phyloP scores from a whole-genome alignment of 37 sponge, comb jelly and placozoan species.

The Cliona cf. orientalis region DNA sequence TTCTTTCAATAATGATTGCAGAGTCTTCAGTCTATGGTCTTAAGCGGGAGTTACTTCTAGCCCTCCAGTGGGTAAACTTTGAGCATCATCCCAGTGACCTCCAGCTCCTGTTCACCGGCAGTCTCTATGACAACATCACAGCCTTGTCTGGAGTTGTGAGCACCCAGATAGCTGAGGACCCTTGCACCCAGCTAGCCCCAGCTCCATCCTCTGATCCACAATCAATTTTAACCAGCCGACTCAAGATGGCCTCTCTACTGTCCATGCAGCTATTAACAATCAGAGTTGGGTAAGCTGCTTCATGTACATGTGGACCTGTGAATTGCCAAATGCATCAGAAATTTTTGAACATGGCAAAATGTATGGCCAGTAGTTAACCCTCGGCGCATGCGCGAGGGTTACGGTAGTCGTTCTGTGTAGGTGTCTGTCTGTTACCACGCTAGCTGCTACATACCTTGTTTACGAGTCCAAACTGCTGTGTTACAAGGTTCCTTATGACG shows the following conservation, averaged over 20 bases:
- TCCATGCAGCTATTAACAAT: constrained; percentile 25
- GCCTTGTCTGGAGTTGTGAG: constrained; percentile 32
- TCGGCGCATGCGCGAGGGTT: no score
- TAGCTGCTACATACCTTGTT: no score
- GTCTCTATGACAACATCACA: constrained; percentile 26
- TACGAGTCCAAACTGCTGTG: no score
- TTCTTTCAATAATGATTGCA: neutral
- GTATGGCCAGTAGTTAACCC: no score
- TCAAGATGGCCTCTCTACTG: constrained; percentile 5
- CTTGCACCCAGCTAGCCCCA: neutral
- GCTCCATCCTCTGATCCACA: neutral
- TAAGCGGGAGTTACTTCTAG: constrained; percentile 41
- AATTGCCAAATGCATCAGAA: no score
- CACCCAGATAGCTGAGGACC: neutral
- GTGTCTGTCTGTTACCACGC: constrained; percentile 33
- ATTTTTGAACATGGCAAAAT: no score
- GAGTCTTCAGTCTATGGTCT: neutral
- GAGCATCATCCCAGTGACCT: constrained; percentile 46
- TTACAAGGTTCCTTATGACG: no score
- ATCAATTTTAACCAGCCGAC: neutral
- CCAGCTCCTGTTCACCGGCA: constrained; percentile 32
- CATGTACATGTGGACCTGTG: no score
- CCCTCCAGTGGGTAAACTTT: constrained; percentile 55
- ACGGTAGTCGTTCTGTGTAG: constrained; percentile 30
- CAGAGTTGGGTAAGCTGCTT: constrained; percentile 52